Evolutionary conservation across 2,888 invertebrate species (phyloP), one percentile per base, ranked within the genome.

Genomic region (Rhorus exstirpatorius): DNA sequence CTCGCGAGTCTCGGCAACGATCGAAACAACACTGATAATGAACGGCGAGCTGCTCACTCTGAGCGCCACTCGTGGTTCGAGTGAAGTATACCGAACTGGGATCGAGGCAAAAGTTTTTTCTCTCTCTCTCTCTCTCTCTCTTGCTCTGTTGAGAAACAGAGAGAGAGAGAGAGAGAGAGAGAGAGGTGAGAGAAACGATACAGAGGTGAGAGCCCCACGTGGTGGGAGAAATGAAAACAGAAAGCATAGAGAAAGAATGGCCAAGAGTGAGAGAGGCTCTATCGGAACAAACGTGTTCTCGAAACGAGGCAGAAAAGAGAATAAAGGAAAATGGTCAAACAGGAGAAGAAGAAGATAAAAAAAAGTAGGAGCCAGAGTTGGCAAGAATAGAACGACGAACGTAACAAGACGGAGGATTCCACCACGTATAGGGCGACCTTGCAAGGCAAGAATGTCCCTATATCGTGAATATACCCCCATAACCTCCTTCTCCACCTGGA

Each of bases 11-110:
- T 76, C 60, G 46, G 49, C 85, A 78, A 79, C 85, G 82, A 84
- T 79, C 80, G 85, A 85, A 85, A 85, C 85, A 85, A 80, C 82
- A 85, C 85, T 85, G 84, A 85, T 85, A 85, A 85, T 83, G 75
- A 77, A 53, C 76, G 76, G 76, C 83, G 71, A 71, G 83, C 81
- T 70, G 81, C 72, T 76, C 63, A 79, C 81, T 76, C 63, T 70
- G 46, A 84, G 76, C 79, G 83, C 79, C 77, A 80, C 76, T 77
- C 79, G 75, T 63, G 78, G 67, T 61, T 51, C 60, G 76, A 74
- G 82, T 38, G 49, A 75, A 80, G 75, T 60, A 72, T 60, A 80
- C 61, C 38, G 75, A 71, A 70, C 76, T 68, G 46, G 60, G 61
- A 65, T 51, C 72, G 63, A 21, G 41, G 60, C 26, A 67, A 74